Percentiles rank a stretch among this genome's conserved stretches.
phyloP scores from a whole-genome alignment of 2,113 vertebrate genomes.

The Petaurus breviceps region DNA sequence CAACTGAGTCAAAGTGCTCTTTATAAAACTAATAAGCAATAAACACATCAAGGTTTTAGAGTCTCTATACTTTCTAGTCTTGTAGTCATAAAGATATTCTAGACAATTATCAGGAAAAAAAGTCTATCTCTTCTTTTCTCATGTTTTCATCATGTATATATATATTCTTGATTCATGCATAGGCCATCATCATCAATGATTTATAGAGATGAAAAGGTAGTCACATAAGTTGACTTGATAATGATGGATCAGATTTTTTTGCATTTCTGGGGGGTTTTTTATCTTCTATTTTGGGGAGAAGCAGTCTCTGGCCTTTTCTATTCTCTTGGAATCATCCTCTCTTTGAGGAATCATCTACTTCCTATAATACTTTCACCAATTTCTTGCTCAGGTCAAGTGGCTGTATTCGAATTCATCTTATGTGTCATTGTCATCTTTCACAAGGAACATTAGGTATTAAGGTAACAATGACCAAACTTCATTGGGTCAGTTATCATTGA shows the following conservation, averaged over 20 bases:
- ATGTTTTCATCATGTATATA: not conserved
- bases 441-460: not conserved
- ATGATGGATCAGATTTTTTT: not conserved
- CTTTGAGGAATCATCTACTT: not conserved
- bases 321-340: not conserved
- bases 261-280: not conserved
- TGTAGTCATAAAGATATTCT: not conserved
- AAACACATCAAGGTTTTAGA: not conserved
- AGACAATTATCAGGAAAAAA: not conserved
- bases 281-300: not conserved
- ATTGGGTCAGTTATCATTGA: not conserved
- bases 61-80: not conserved
- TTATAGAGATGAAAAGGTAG: not conserved
- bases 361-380: not conserved
- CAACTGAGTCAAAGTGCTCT: not conserved
- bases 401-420: not conserved
- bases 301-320: not conserved
- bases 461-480: not conserved
- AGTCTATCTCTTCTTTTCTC: not conserved
- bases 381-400: not conserved
- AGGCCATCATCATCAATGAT: not conserved
- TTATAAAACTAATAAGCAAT: not conserved
- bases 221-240: not conserved
- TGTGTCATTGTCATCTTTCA: not conserved
- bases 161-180: not conserved